Percentiles rank a stretch among this genome's conserved stretches.
Conservation (phyloP, 2,113 vertebrate genomes). For the Prionailurus bengalensis region DNA sequence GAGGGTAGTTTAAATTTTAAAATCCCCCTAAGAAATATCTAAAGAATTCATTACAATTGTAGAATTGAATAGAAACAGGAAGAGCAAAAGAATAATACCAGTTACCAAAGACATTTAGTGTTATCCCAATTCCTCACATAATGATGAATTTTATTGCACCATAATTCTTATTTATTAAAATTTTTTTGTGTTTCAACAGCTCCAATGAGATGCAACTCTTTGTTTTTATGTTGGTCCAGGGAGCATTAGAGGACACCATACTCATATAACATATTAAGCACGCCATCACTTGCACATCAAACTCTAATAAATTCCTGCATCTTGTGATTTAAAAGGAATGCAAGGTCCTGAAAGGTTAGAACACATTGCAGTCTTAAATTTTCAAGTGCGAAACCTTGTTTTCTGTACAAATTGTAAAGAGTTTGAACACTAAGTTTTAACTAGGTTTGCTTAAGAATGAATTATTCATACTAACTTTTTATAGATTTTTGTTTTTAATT, state of each 20-base stretch:
- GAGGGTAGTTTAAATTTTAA: conserved; percentile 43
- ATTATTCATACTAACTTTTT: background rate
- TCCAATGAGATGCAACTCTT: conserved; percentile 74
- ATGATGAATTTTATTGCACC: conserved; percentile 74
- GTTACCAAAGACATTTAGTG: conserved; percentile 71
- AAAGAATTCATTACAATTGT: conserved; percentile 16
- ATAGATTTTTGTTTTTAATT: conserved; percentile 2
- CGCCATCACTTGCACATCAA: conserved; percentile 70
- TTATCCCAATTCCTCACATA: conserved; percentile 69
- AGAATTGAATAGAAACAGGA: conserved; percentile 47
- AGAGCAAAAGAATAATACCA: conserved; percentile 64
- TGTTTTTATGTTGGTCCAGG: conserved; percentile 74
- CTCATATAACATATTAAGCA: conserved; percentile 73
- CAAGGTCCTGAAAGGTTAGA: conserved; percentile 69
- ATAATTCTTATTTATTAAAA: conserved; percentile 79
- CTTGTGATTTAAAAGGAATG: conserved; percentile 68
- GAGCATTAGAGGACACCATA: conserved; percentile 65
- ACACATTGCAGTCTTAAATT: conserved; percentile 57
- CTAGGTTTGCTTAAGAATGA: background rate
- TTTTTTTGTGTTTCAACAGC: conserved; percentile 72
- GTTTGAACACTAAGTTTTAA: conserved; percentile 50
- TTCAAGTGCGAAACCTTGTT: conserved; percentile 36
- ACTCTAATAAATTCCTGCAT: conserved; percentile 76
- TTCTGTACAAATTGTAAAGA: conserved; percentile 33
- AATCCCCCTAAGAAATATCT: conserved; percentile 60